These are phyloP conservation scores for Sandelia bainsii DNA, from an alignment of 2,797 vertebrate genomes.

Conservation along the genomic window DNA sequence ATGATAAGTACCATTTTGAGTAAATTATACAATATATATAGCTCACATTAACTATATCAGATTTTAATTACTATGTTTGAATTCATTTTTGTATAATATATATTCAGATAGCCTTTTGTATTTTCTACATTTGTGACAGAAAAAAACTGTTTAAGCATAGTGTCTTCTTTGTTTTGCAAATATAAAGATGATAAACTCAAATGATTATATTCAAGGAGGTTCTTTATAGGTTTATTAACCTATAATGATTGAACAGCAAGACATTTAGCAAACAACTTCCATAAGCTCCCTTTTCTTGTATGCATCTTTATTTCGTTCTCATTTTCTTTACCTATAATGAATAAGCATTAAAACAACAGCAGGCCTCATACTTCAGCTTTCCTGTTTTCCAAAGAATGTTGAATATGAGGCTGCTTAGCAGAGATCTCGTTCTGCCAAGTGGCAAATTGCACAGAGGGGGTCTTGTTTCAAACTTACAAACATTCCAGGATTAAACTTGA, in stretches of 20 bases:
- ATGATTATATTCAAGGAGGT: background rate
- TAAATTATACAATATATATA: conserved; percentile 18
- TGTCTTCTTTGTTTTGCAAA: background rate
- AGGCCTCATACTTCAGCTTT: background rate
- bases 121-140: background rate
- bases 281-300: background rate
- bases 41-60: conserved; percentile 22
- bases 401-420: background rate
- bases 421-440: conserved; percentile 26
- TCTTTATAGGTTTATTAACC: background rate
- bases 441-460: conserved; percentile 25
- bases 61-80: conserved; percentile 6
- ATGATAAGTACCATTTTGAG: conserved; percentile 48
- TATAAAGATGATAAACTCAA: background rate
- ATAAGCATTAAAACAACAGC: conserved; percentile 7
- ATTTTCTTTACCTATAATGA: conserved; percentile 5
- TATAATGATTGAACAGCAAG: background rate
- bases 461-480: conserved; percentile 35
- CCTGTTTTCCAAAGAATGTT: conserved; percentile 20
- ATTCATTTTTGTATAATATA: conserved; percentile 5
- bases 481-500: conserved; percentile 23
- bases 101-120: conserved; percentile 6
- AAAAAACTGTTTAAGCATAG: background rate
- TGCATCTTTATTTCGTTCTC: background rate
- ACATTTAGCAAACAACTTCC: background rate